These are phyloP conservation scores for Thaumetopoea pityocampa DNA, from an alignment of 1,140 invertebrate species.

Conservation along the genomic window DNA sequence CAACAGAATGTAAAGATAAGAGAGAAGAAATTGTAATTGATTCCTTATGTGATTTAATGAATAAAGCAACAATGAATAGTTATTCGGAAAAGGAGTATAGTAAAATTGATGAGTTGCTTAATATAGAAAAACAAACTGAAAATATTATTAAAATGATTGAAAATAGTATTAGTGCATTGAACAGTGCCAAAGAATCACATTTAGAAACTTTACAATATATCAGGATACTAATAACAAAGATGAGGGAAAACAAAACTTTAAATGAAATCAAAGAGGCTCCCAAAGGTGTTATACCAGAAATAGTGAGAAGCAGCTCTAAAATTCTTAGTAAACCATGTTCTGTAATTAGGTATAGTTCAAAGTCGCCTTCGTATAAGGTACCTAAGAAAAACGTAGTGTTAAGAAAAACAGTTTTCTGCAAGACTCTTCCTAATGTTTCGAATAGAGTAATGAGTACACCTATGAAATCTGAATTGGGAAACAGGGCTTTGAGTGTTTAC, in stretches of 20 bases:
- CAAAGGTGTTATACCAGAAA: slow-evolving; percentile 16
- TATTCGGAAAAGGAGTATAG: slow-evolving; percentile 26
- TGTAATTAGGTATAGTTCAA: slow-evolving; percentile 35
- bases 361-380: slow-evolving; percentile 56
- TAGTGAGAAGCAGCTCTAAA: slow-evolving; percentile 16
- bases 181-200: slow-evolving; percentile 43
- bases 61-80: slow-evolving; percentile 43
- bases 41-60: slow-evolving; percentile 50
- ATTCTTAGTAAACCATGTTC: slow-evolving; percentile 26
- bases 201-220: slow-evolving; percentile 36
- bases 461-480: slow-evolving; percentile 26
- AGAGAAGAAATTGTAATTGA: slow-evolving; percentile 56
- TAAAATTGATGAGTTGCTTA: slow-evolving; percentile 37
- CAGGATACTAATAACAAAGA: slow-evolving; percentile 42
- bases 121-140: slow-evolving; percentile 39
- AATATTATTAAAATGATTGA: slow-evolving; percentile 46
- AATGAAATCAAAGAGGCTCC: slow-evolving; percentile 19
- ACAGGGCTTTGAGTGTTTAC: slow-evolving; percentile 48
- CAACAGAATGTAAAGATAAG: slow-evolving; percentile 22
- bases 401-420: slow-evolving; percentile 49
- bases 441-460: slow-evolving; percentile 31
- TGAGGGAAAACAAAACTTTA: slow-evolving; percentile 27
- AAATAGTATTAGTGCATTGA: slow-evolving; percentile 34
- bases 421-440: slow-evolving; percentile 54
- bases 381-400: slow-evolving; percentile 49